These are phyloP conservation scores for Andrena praecox DNA, from an alignment of 2,888 invertebrate species.

Conservation along the genomic window DNA sequence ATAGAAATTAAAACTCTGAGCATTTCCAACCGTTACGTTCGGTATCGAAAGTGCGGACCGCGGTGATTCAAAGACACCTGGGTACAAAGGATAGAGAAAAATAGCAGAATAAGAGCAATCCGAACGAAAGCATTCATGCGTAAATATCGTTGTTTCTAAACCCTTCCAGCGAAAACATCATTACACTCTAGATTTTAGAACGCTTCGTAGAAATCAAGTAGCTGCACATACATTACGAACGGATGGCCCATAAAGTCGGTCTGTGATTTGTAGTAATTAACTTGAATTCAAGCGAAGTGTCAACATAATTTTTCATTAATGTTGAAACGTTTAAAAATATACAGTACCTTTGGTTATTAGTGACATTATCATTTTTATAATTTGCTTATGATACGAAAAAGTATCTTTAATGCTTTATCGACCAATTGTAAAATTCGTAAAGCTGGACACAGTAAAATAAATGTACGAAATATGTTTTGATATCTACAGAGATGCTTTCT, in stretches of 20 bases:
- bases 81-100: constrained; percentile 66
- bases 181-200: constrained; percentile 19
- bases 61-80: constrained; percentile 77
- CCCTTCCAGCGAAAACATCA: constrained; percentile 38
- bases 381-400: background rate
- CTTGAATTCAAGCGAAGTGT: background rate
- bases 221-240: background rate
- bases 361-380: too few species aligned
- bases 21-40: background rate
- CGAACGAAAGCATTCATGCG: constrained; percentile 65
- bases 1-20: constrained; percentile 7
- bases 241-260: background rate
- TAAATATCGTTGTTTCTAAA: constrained; percentile 54
- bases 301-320: background rate
- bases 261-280: constrained; percentile 1
- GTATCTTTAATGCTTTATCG: background rate
- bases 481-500: constrained; percentile 57
- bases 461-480: constrained; percentile 5
- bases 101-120: constrained; percentile 69
- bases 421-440: background rate
- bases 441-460: background rate
- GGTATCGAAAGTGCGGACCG: constrained; percentile 19
- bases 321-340: constrained; percentile 6
- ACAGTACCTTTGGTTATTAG: too few species aligned
- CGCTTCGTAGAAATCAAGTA: constrained; percentile 15